A percentile compares a stretch with the other conserved stretches of the same genome.
phyloP scores from a whole-genome alignment of 1,140 invertebrate species.

The Andricus grossulariae region DNA sequence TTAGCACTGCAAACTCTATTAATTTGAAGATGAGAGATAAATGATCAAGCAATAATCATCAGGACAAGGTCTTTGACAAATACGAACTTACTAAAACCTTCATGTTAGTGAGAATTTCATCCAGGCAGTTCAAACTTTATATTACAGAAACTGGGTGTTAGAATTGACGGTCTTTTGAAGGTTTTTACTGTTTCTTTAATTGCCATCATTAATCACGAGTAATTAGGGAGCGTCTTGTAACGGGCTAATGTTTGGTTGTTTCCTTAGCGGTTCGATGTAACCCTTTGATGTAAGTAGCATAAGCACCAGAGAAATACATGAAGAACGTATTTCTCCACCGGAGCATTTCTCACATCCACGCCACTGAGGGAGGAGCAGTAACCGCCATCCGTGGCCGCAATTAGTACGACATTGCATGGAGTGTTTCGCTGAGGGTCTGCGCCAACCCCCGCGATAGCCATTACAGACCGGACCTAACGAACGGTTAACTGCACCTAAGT shows the following conservation, averaged over 20 bases:
- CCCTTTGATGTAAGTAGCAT: constrained; percentile 65
- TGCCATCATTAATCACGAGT: constrained; percentile 68
- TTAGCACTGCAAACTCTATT: too few species aligned
- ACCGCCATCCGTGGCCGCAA: constrained; percentile 73
- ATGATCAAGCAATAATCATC: too few species aligned
- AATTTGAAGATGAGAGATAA: too few species aligned
- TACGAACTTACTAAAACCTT: too few species aligned
- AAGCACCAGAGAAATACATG: constrained; percentile 40
- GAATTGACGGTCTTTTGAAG: constrained; percentile 22
- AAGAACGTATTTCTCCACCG: constrained; percentile 38
- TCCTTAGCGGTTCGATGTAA: constrained; percentile 55
- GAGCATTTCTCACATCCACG: constrained; percentile 52
- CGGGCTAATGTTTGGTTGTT: constrained; percentile 58
- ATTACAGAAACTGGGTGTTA: not conserved
- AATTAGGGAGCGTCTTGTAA: constrained; percentile 69
- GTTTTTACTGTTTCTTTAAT: constrained; percentile 67
- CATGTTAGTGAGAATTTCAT: too few species aligned
- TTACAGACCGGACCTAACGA: constrained; percentile 60
- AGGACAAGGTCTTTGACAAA: too few species aligned
- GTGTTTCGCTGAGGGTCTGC: constrained; percentile 61
- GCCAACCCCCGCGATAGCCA: constrained; percentile 47
- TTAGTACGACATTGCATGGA: constrained; percentile 73
- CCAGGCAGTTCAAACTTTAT: not conserved
- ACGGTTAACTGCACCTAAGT: constrained; percentile 61
- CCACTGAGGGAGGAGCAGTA: constrained; percentile 69